A percentile compares a stretch with the other conserved stretches of the same genome.
Conservation (phyloP, 37 sponge, comb jelly and placozoan species). For the Sycon ciliatum region DNA sequence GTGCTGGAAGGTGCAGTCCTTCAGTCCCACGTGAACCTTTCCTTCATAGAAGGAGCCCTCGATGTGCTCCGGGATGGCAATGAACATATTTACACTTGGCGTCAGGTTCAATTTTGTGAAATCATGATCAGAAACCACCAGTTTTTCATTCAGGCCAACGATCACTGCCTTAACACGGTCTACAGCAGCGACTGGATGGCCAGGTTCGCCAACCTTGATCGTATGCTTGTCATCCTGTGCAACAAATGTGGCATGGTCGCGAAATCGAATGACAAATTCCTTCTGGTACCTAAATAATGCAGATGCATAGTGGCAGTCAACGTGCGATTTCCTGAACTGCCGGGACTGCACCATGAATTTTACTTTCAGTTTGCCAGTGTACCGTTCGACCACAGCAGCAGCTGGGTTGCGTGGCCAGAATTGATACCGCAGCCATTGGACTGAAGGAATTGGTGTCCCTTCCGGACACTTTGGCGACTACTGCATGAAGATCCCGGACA, state of each 20-base stretch:
- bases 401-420: slow-evolving; percentile 37
- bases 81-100: slow-evolving; percentile 26
- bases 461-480: not conserved
- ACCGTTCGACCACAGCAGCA: slow-evolving; percentile 22
- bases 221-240: too few relatives aligned
- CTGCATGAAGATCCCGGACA: slow-evolving; percentile 36
- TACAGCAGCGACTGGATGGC: slow-evolving; percentile 49
- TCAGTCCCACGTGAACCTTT: slow-evolving; percentile 30
- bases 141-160: slow-evolving; percentile 21
- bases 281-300: slow-evolving; percentile 32
- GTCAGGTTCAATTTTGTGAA: too few relatives aligned
- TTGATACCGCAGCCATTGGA: slow-evolving; percentile 33
- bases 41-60: slow-evolving; percentile 36
- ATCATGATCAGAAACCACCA: slow-evolving; percentile 52
- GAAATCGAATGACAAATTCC: too few relatives aligned
- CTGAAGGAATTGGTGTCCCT: not conserved
- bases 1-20: slow-evolving; percentile 29
- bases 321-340: slow-evolving; percentile 29
- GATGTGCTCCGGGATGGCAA: slow-evolving; percentile 35
- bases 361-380: slow-evolving; percentile 40
- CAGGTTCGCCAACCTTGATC: too few relatives aligned
- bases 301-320: slow-evolving; percentile 31
- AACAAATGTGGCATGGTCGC: too few relatives aligned
- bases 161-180: slow-evolving; percentile 36
- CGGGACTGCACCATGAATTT: too few relatives aligned